phyloP scores from a whole-genome alignment of 2,888 invertebrate species.

The Andrena marginata region DNA sequence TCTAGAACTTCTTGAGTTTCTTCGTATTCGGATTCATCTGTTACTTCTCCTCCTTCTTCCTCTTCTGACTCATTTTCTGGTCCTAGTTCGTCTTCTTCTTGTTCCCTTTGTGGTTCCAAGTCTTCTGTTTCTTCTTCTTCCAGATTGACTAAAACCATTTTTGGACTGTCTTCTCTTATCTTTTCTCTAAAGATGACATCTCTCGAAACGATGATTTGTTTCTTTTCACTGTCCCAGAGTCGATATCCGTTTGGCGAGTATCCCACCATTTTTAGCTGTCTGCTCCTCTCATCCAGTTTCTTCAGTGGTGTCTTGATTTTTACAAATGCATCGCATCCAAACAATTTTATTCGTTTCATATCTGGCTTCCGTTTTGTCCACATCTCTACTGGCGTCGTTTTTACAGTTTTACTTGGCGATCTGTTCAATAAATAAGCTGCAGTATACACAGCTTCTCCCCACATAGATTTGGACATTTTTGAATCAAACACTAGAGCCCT shows the following conservation, averaged over 20 bases:
- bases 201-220: background rate
- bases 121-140: no score
- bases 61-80: no score
- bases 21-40: no score
- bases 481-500: background rate
- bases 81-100: no score
- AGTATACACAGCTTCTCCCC: background rate
- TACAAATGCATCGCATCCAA: constrained; percentile 61
- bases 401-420: background rate
- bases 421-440: background rate
- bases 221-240: background rate
- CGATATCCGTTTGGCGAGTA: constrained; percentile 60
- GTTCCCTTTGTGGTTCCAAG: no score
- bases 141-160: no score
- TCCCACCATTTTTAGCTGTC: constrained; percentile 62
- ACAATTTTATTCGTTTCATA: constrained; percentile 71
- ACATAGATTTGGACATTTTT: background rate
- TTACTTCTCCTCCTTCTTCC: no score
- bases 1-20: no score
- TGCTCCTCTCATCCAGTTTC: constrained; percentile 74
- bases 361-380: constrained; percentile 62
- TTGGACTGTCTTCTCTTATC: no score
- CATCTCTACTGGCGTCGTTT: background rate
- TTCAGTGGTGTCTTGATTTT: constrained; percentile 38
- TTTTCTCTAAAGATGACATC: background rate